A percentile compares a stretch with the other conserved stretches of the same genome.
These are phyloP conservation scores for Eretmochelys imbricata DNA, from an alignment of 2,113 vertebrate species.

Conservation along the genomic window DNA sequence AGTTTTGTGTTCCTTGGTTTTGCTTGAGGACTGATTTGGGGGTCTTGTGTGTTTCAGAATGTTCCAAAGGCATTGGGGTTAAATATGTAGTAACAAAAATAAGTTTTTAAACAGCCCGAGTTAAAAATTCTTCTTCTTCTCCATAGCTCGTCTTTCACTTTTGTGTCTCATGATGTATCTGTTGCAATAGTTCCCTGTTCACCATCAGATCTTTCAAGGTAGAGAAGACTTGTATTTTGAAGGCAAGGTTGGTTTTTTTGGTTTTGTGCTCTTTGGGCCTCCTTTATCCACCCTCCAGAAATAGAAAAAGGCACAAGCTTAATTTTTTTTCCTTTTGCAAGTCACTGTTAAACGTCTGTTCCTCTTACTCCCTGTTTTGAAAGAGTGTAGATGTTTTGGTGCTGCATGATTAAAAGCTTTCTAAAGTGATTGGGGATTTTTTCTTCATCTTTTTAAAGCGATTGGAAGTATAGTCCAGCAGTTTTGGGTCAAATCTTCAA, in stretches of 20 bases:
- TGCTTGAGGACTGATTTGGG: background rate
- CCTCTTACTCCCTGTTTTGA: background rate
- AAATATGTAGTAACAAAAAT: conserved; percentile 16
- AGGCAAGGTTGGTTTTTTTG: background rate
- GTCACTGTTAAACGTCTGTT: background rate
- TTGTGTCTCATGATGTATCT: background rate
- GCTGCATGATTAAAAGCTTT: background rate
- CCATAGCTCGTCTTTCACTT: conserved; percentile 30
- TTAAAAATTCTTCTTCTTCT: conserved; percentile 29
- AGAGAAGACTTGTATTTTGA: background rate
- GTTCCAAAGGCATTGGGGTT: background rate
- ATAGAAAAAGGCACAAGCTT: background rate
- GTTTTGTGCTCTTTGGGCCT: background rate
- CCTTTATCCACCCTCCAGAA: background rate
- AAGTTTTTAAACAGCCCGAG: background rate
- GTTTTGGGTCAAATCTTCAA: background rate
- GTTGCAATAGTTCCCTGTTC: background rate
- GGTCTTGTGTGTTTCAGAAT: background rate
- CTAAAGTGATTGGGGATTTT: background rate
- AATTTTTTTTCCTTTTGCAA: background rate
- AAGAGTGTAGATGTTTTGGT: background rate
- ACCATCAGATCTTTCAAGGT: background rate
- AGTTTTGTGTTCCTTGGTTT: background rate
- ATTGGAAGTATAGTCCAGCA: background rate
- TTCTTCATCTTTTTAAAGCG: background rate